These are phyloP conservation scores for Cheilosia vulpina DNA, from an alignment of 2,888 invertebrate species.

Conservation along the genomic window DNA sequence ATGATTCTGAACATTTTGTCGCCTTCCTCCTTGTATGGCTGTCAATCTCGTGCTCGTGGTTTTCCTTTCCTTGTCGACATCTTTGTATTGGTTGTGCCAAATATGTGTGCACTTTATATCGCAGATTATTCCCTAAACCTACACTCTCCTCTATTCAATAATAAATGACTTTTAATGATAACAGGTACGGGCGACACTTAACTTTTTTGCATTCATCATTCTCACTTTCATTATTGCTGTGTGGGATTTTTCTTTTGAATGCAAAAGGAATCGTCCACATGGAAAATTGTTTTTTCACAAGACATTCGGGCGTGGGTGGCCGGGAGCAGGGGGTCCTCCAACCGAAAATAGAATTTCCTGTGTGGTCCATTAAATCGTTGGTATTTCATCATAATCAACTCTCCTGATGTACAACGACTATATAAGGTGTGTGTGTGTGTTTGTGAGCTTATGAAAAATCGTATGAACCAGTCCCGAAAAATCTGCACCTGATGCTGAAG, in stretches of 20 bases:
- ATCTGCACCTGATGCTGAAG: slow-evolving; percentile 39
- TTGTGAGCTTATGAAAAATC: slow-evolving; percentile 47
- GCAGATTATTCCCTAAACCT: slow-evolving; percentile 5
- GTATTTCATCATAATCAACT: slow-evolving; percentile 73
- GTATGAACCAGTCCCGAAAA: slow-evolving; percentile 8
- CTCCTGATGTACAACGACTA: neutral
- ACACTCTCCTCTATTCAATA: slow-evolving; percentile 5
- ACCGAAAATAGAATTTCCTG: slow-evolving; percentile 67
- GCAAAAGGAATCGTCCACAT: slow-evolving; percentile 53
- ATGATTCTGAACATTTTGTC: slow-evolving; percentile 54
- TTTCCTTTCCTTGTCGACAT: neutral
- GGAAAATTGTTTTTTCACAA: slow-evolving; percentile 66
- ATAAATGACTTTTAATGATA: slow-evolving; percentile 62
- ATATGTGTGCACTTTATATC: slow-evolving; percentile 9
- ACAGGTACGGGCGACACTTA: slow-evolving; percentile 15
- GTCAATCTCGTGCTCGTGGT: slow-evolving; percentile 8
- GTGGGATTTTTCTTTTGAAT: slow-evolving; percentile 6
- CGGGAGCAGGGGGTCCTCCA: neutral
- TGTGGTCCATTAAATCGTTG: slow-evolving; percentile 72
- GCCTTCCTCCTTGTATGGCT: slow-evolving; percentile 37
- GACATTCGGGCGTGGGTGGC: slow-evolving; percentile 5
- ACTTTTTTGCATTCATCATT: slow-evolving; percentile 22
- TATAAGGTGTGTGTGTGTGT: neutral
- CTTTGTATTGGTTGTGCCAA: neutral
- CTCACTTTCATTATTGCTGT: slow-evolving; percentile 38